A percentile compares a stretch with the other conserved stretches of the same genome.
phyloP scores from a whole-genome alignment of 2,797 vertebrate species.

The Neoniphon sammara region DNA sequence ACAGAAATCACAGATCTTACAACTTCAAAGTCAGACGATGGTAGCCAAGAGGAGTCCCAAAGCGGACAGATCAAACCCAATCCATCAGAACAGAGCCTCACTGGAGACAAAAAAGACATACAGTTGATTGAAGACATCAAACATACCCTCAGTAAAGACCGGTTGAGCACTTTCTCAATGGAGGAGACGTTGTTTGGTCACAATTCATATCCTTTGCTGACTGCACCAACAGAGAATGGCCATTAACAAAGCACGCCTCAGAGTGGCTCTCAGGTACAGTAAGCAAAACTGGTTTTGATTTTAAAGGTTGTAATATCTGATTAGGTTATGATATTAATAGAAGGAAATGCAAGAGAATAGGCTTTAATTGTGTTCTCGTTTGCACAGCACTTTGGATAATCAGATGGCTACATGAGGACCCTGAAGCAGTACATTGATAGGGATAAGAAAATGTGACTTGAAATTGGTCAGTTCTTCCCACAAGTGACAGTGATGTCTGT shows the following conservation, averaged over 20 bases:
- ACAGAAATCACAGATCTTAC: constrained; percentile 63
- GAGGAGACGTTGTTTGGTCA: constrained; percentile 70
- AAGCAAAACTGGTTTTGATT: background rate
- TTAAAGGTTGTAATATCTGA: background rate
- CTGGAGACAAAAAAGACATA: constrained; percentile 29
- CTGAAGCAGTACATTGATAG: background rate
- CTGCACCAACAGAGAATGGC: constrained; percentile 67
- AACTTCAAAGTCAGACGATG: constrained; percentile 55
- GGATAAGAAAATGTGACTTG: background rate
- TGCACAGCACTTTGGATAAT: constrained; percentile 41
- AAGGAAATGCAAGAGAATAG: background rate
- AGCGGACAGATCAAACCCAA: constrained; percentile 24
- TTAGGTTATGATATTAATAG: no score
- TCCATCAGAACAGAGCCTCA: constrained; percentile 27
- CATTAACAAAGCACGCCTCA: constrained; percentile 54
- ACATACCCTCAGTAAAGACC: constrained; percentile 69
- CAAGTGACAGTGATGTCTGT: constrained; percentile 32
- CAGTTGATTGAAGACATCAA: constrained; percentile 61
- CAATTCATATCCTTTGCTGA: constrained; percentile 69
- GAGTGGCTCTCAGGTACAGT: constrained; percentile 4
- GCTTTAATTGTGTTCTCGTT: constrained; percentile 9
- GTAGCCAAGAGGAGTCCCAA: constrained; percentile 50
- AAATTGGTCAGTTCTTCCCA: background rate
- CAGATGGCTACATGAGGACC: constrained; percentile 4
- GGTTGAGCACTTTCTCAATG: constrained; percentile 67